Evolutionary conservation across 2,888 invertebrate genomes (phyloP), one percentile per base, ranked within the genome.

Genomic region (Cetonia aurata): DNA sequence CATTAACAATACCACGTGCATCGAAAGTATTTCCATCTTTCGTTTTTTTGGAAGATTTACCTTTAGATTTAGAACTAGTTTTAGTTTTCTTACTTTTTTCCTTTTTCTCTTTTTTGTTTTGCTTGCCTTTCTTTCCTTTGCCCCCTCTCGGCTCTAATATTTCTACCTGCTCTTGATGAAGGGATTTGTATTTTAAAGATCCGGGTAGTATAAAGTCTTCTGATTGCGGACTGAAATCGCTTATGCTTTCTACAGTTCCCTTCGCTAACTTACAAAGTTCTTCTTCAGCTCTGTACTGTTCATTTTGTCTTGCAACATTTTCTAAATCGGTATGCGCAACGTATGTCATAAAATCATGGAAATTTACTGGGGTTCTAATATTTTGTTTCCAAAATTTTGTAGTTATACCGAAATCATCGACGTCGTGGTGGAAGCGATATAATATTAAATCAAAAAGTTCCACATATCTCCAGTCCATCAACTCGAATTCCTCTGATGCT

Each of bases 351-450:
- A 72, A 72, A 57, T 53, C 53, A 17, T 65, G 46, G 10, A 72
- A 60, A 17, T 33, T 60, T 13, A 72, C 67, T 6, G 67, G 70
- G 6, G 59, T 70, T 25, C 72, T 56, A 44, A 72, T 13, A 4
- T 10, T 67, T 46, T 65, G 44, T 10, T 60, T 52, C 72, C 70
- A 70, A 17, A 52, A 57, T 33, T 70, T 57, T 44, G 46, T 46
- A 25, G 50, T 42, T 33, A 72, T 69, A 31, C 72, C 72, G 31
- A 70, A 72, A 6, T 69, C 67, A 44, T 72, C 69, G 3, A 46
- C 69, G n/a, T 70, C 65, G 57, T 72, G 65, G 46, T 72, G 72
- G 50, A 72, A 72, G 4, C 67, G 69, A 42, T 67, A 67, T 2
- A 70, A 13, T 15, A 72, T 48, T 10, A 44, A 37, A 46, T 72